Base-by-base conservation (phyloP, 2,888 invertebrate genomes). In the Drosophila antonietae region DNA sequence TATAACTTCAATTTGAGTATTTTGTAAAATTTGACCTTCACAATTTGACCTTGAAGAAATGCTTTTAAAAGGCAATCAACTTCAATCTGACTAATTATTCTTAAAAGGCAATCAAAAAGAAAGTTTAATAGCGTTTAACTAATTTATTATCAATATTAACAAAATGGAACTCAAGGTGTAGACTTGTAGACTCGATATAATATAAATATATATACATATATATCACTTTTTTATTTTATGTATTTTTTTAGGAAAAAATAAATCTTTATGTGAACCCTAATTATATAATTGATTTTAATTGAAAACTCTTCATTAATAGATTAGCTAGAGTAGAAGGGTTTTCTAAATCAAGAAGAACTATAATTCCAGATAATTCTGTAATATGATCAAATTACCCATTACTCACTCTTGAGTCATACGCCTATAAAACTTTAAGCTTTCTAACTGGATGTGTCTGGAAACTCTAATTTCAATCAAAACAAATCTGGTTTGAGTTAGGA, bases 31-130 rank as follows among this genome's bases (percentile, higher is more conserved):
- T 44, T 69, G 37, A 77, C 49, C 28, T 46, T 56, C 37, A 64
- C 57, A 46, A 20, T 2, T 47, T 28, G 52, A 68, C 39, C 39
- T 62, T 62, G 18, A 37, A 35, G 44, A 31, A 68, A 69, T 35
- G 18, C 49, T 68, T 23, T 57, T 33, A 20, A 64, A 59, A 41
- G 8, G 9, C 4, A 46, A 35, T 59, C 33, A 43, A 64, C 12
- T 9, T 18, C 10, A 61, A 56, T 10, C 20, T 47, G 15, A 15
- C 18, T 20, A 47, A 67, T 49, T 43, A 59, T 51, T 51, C 20
- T 52, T 52, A 47, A 69, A 60, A 14, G 28, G 33, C 31, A 59
- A 64, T 60, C 12, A n/a, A 33, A 68, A 61, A 69, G 74, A 76
- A 78, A 69, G 74, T 68, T 33, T 12, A 47, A 57, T 20, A 6